Conservation (phyloP, 2,888 invertebrate species). For the Amphipoea lucens region DNA sequence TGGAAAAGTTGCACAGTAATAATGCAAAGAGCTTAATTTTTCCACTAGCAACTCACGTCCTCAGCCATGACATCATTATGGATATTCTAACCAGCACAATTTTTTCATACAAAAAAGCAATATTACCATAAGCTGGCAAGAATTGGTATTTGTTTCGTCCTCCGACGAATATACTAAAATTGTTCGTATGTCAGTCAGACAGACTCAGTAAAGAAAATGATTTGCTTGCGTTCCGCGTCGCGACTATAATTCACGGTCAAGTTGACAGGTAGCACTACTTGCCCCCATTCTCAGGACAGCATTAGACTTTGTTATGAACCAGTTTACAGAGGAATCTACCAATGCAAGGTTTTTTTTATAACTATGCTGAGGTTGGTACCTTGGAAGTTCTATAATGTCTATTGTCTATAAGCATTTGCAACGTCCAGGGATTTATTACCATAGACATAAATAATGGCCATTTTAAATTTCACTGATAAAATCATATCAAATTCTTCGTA, state of each 20-base stretch:
- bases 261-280: slow-evolving; percentile 57
- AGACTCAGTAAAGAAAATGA: not conserved
- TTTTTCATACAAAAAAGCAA: not conserved
- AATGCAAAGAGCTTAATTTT: slow-evolving; percentile 1
- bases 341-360: slow-evolving; percentile 26
- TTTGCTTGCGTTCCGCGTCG: slow-evolving; percentile 56
- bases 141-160: not conserved
- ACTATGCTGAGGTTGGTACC: slow-evolving; percentile 20
- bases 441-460: not conserved
- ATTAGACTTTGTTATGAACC: slow-evolving; percentile 39
- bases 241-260: slow-evolving; percentile 54
- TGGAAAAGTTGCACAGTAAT: not conserved
- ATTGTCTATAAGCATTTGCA: slow-evolving; percentile 6
- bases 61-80: not conserved
- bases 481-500: not conserved
- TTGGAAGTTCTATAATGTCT: slow-evolving; percentile 21
- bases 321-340: slow-evolving; percentile 41
- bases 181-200: slow-evolving; percentile 14
- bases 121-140: not conserved
- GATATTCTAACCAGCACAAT: not conserved
- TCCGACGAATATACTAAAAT: not conserved
- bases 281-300: slow-evolving; percentile 56
- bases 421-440: not conserved
- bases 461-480: not conserved
- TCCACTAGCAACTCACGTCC: not conserved